Evolutionary conservation across 2,113 vertebrate species (phyloP).

Genomic region (Stegostoma tigrinum): DNA sequence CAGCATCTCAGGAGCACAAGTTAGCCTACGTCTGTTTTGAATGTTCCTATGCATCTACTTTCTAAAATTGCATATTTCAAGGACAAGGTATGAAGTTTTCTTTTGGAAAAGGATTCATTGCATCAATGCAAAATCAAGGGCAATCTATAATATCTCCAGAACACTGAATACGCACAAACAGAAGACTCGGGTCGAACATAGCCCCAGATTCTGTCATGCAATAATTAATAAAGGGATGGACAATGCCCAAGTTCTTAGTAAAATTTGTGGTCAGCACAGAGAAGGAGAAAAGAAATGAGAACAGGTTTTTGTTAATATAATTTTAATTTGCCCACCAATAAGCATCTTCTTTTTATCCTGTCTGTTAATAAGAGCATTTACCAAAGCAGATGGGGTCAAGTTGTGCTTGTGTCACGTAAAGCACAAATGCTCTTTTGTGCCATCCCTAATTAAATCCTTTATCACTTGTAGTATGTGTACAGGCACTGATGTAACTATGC

Average conservation of each 20-base stretch:
- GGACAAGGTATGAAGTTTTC: neutral
- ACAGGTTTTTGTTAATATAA: neutral
- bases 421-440: neutral
- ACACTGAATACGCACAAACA: neutral
- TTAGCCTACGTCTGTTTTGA: neutral
- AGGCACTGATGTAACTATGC: neutral
- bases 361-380: neutral
- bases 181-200: neutral
- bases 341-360: neutral
- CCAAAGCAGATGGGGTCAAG: neutral
- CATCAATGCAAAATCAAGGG: neutral
- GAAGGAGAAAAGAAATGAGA: neutral
- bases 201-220: neutral
- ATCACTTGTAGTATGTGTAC: neutral
- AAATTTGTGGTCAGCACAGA: neutral
- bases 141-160: neutral
- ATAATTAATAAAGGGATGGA: neutral
- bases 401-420: neutral
- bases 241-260: neutral
- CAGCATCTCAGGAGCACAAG: too few species aligned
- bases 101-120: neutral
- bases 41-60: neutral
- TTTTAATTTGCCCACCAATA: neutral
- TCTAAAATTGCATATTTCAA: neutral
- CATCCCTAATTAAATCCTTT: slow-evolving; percentile 6